Evolutionary conservation across 2,797 vertebrate genomes (phyloP).

Genomic region (Hafferia zeledoni): DNA sequence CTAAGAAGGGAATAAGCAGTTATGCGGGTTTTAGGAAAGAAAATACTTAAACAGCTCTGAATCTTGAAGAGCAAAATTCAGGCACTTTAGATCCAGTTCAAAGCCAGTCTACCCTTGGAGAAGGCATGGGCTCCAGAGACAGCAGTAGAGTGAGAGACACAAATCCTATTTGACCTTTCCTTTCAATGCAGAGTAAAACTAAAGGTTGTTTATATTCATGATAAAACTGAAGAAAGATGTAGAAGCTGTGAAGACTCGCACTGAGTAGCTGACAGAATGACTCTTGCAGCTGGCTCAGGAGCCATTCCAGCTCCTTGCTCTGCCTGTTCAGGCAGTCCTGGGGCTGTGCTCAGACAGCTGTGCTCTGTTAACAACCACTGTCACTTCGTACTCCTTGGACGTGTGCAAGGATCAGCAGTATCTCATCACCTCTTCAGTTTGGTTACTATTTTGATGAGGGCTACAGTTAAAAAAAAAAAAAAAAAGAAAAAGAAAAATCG

Average conservation of each 20-base stretch:
- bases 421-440: neutral
- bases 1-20: neutral
- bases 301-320: accelerated
- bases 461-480: neutral
- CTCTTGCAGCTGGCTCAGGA: neutral
- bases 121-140: neutral
- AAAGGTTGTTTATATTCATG: neutral
- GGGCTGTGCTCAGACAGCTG: neutral
- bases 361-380: neutral
- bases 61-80: neutral
- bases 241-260: neutral
- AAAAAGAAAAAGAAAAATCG: neutral
- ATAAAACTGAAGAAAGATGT: neutral
- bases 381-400: neutral
- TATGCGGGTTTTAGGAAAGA: neutral
- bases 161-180: neutral
- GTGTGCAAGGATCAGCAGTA: neutral
- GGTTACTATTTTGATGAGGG: neutral
- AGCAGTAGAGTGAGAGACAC: neutral
- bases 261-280: accelerated
- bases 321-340: neutral
- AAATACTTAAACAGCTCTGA: neutral
- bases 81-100: neutral
- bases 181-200: neutral
- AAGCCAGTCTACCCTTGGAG: neutral